Evolutionary conservation across 2,113 vertebrate species (phyloP).

Genomic region (Ceyx cyanopectus): DNA sequence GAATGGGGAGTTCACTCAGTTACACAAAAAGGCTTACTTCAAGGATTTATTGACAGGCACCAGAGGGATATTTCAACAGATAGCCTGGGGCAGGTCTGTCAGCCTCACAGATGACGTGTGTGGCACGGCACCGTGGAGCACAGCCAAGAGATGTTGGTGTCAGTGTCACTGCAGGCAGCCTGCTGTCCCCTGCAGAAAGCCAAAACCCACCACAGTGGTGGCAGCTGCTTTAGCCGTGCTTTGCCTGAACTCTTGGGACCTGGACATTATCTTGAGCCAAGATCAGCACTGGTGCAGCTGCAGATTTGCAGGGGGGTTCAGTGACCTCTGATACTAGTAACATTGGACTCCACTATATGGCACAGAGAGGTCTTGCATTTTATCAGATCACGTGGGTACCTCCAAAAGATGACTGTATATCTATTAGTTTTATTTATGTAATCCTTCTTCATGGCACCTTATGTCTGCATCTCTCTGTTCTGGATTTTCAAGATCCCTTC

Average conservation of each 20-base stretch:
- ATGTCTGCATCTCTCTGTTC: background rate
- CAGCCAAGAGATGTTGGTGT: background rate
- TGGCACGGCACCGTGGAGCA: background rate
- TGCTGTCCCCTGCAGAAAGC: background rate
- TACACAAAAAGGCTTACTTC: background rate
- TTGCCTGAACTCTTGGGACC: fast-evolving
- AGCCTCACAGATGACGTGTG: fast-evolving
- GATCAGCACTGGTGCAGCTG: background rate
- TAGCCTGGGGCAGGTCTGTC: background rate
- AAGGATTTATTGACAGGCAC: background rate
- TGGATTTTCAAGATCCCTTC: background rate
- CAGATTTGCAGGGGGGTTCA: background rate
- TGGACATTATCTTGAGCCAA: background rate
- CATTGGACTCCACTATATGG: background rate
- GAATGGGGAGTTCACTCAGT: background rate
- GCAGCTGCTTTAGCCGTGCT: background rate
- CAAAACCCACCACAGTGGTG: fast-evolving
- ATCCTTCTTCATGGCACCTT: background rate
- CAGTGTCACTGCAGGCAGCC: fast-evolving
- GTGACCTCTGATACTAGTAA: background rate
- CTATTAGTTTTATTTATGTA: background rate
- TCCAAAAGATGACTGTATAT: background rate
- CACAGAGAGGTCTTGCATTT: background rate
- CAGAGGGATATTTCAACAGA: background rate
- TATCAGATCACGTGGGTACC: background rate